phyloP scores from a whole-genome alignment of 2,113 vertebrate species.

The Galbula dea region DNA sequence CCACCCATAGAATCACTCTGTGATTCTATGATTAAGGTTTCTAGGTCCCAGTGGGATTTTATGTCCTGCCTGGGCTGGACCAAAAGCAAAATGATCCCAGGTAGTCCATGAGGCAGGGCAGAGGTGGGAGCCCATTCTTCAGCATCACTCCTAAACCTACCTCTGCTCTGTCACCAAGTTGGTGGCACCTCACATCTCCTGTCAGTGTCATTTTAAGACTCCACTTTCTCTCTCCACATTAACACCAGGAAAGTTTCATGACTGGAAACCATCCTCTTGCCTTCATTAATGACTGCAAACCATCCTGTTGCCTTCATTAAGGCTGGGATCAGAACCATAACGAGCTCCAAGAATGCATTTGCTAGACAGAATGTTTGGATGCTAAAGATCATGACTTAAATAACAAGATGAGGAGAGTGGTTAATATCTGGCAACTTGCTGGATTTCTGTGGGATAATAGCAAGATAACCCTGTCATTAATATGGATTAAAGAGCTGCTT shows the following conservation, averaged over 20 bases:
- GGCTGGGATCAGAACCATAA: neutral
- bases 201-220: fast-evolving
- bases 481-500: neutral
- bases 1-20: neutral
- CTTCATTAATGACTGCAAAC: neutral
- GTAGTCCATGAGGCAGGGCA: fast-evolving
- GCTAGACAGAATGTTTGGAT: neutral
- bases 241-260: neutral
- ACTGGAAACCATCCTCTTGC: neutral
- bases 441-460: neutral
- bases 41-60: neutral
- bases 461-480: slow-evolving; percentile 6
- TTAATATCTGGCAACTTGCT: neutral
- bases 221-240: neutral
- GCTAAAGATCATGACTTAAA: neutral
- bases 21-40: neutral
- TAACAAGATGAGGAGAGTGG: neutral
- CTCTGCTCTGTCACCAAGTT: neutral
- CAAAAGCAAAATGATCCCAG: no score
- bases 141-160: neutral
- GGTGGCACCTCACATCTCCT: neutral
- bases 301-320: neutral
- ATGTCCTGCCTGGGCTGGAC: neutral
- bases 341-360: neutral
- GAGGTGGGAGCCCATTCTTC: neutral